These are phyloP conservation scores for Drosophila seguyi DNA, from an alignment of 1,140 invertebrate genomes.

Conservation along the genomic window DNA sequence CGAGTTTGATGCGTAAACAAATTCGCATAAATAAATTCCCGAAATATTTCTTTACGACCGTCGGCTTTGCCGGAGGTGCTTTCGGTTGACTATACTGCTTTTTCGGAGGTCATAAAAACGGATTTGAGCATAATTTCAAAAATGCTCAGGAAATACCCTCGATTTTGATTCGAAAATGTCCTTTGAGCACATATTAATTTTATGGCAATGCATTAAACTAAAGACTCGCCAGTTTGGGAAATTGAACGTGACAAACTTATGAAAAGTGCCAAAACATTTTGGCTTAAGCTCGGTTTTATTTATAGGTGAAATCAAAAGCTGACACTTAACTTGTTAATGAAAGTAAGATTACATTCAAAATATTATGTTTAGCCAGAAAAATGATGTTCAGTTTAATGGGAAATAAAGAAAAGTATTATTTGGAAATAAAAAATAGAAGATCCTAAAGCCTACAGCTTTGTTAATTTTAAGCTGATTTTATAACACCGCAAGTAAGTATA, in stretches of 20 bases:
- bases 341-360: not conserved
- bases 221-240: slow-evolving; percentile 14
- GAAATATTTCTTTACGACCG: slow-evolving; percentile 56
- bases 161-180: slow-evolving; percentile 43
- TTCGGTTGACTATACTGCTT: slow-evolving; percentile 22
- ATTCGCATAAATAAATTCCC: slow-evolving; percentile 60
- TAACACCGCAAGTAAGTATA: too few relatives aligned
- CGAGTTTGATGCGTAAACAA: slow-evolving; percentile 24
- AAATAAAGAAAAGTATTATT: not conserved
- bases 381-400: not conserved
- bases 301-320: slow-evolving; percentile 5
- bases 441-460: fast-evolving
- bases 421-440: too few relatives aligned
- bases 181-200: slow-evolving; percentile 41
- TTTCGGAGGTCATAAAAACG: slow-evolving; percentile 58
- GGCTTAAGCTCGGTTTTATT: slow-evolving; percentile 22
- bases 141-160: slow-evolving; percentile 17
- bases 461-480: not conserved
- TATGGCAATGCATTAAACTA: slow-evolving; percentile 61
- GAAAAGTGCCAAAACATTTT: slow-evolving; percentile 39
- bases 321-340: slow-evolving; percentile 3
- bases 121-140: slow-evolving; percentile 70
- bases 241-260: slow-evolving; percentile 48
- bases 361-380: not conserved
- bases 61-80: slow-evolving; percentile 10